phyloP scores from a whole-genome alignment of 2,113 vertebrate genomes.

The Xenopus tropicalis region DNA sequence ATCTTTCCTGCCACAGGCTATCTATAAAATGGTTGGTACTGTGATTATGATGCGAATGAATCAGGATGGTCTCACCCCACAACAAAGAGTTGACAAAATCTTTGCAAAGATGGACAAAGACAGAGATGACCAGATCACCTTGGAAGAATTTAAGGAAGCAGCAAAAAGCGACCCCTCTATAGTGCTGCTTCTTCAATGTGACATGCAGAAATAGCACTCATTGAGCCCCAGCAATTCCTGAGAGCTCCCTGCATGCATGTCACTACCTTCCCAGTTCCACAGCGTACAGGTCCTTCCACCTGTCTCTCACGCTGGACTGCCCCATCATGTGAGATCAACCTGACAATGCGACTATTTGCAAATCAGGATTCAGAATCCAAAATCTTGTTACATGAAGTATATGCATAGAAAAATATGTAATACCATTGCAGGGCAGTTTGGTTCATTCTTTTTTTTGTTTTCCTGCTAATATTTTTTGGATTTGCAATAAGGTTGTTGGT shows the following conservation, averaged over 20 bases:
- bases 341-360: slow-evolving; percentile 11
- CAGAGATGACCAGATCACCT: slow-evolving; percentile 92
- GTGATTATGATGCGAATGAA: slow-evolving; percentile 99
- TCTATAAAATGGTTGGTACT: slow-evolving; percentile 98
- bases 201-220: slow-evolving; percentile 89
- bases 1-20: slow-evolving; percentile 75
- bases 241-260: slow-evolving; percentile 37
- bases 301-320: slow-evolving; percentile 14
- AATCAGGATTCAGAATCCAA: slow-evolving; percentile 15
- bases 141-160: slow-evolving; percentile 97
- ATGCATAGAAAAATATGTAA: not conserved
- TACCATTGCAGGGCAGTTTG: not conserved
- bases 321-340: slow-evolving; percentile 19
- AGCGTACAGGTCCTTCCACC: slow-evolving; percentile 23
- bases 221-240: slow-evolving; percentile 40
- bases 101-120: slow-evolving; percentile 99
- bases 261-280: slow-evolving; percentile 39
- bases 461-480: not conserved
- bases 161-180: slow-evolving; percentile 96
- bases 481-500: not conserved
- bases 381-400: slow-evolving; percentile 11
- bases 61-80: slow-evolving; percentile 91
- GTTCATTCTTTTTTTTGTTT: not conserved
- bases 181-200: slow-evolving; percentile 92
- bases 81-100: slow-evolving; percentile 98